Conservation (phyloP, 2,113 vertebrate genomes). For the Myodes glareolus region DNA sequence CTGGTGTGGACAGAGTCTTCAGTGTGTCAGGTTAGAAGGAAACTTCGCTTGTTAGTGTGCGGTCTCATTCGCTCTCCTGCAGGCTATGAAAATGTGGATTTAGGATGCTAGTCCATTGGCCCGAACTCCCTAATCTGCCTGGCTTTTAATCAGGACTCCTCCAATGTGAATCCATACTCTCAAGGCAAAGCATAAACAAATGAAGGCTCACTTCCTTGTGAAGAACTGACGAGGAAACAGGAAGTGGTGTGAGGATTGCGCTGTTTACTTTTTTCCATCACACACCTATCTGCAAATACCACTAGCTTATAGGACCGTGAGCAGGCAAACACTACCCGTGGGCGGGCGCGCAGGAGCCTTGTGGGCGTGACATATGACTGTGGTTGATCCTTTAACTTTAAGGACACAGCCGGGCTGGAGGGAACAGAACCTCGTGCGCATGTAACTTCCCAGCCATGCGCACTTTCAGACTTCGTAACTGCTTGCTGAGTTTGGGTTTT, state of each 20-base stretch:
- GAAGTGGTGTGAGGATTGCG: background rate
- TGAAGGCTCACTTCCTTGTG: background rate
- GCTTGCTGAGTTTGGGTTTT: background rate
- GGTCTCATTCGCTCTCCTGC: background rate
- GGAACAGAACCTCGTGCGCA: constrained; percentile 61
- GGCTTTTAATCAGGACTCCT: constrained; percentile 24
- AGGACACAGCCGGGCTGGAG: background rate
- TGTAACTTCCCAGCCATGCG: constrained; percentile 48
- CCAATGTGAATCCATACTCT: background rate
- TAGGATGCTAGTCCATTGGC: background rate
- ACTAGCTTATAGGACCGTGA: background rate
- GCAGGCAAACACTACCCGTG: background rate
- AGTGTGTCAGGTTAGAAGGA: constrained; percentile 20
- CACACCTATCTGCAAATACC: constrained; percentile 53
- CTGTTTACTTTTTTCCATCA: constrained; percentile 55
- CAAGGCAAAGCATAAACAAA: background rate
- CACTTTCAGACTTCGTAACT: constrained; percentile 49
- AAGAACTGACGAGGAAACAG: constrained; percentile 64
- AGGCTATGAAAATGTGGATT: background rate
- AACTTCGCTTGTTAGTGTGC: background rate
- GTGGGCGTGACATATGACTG: constrained; percentile 1
- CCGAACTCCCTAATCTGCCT: background rate
- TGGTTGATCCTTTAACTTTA: constrained; percentile 59
- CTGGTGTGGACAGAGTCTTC: constrained; percentile 46
- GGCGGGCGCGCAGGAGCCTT: background rate